Conservation (phyloP, 2,797 vertebrate genomes). For the Sciaenops ocellatus region DNA sequence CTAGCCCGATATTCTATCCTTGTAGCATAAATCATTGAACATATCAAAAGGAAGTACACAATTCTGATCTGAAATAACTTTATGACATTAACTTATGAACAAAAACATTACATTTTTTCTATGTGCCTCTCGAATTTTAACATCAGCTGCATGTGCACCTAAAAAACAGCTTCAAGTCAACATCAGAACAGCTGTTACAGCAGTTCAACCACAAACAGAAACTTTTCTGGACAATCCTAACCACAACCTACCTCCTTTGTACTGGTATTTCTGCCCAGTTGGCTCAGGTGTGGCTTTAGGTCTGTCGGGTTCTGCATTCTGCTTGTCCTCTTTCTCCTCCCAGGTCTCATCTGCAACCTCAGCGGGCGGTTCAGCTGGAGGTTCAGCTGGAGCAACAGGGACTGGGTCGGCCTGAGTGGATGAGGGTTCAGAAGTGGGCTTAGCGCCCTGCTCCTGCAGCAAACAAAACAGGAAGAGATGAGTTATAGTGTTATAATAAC, state of each 20-base stretch:
- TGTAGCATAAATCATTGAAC: not conserved
- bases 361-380: constrained; percentile 73
- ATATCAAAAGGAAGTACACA: not conserved
- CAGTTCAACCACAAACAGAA: not conserved
- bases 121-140: not conserved
- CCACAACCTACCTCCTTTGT: constrained; percentile 90
- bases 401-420: constrained; percentile 78
- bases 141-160: not conserved
- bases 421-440: constrained; percentile 80
- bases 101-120: not conserved
- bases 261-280: constrained; percentile 92
- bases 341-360: constrained; percentile 93
- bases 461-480: constrained; percentile 8
- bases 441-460: constrained; percentile 86
- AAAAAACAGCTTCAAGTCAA: not conserved
- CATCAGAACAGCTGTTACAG: not conserved
- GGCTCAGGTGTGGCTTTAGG: constrained; percentile 75
- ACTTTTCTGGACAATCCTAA: not conserved
- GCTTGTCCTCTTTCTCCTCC: constrained; percentile 98
- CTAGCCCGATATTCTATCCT: not conserved
- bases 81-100: not conserved
- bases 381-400: constrained; percentile 67
- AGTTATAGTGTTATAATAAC: not conserved
- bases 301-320: constrained; percentile 88
- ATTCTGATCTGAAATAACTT: not conserved